These are phyloP conservation scores for Barnardius zonarius DNA, from an alignment of 2,113 vertebrate species.

Conservation along the genomic window DNA sequence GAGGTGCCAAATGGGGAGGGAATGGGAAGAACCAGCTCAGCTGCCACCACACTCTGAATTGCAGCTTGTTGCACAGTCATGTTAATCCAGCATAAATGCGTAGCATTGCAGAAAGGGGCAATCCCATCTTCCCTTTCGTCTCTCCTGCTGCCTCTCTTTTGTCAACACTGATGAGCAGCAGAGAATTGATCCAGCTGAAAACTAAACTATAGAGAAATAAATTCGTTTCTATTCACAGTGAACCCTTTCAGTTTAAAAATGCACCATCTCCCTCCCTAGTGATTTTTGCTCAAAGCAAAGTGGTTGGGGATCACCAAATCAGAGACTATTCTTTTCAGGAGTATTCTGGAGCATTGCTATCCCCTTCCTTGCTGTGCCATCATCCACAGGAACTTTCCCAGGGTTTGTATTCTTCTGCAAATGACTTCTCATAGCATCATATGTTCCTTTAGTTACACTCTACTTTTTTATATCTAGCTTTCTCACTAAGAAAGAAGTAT, in stretches of 20 bases:
- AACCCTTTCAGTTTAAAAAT: background rate
- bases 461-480: background rate
- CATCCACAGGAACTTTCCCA: background rate
- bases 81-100: background rate
- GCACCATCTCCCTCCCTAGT: background rate
- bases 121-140: background rate
- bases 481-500: background rate
- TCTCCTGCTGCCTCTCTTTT: conserved; percentile 5
- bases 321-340: background rate
- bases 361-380: background rate
- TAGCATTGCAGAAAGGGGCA: background rate
- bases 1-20: background rate
- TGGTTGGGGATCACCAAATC: background rate
- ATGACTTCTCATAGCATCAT: background rate
- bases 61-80: background rate
- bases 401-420: background rate
- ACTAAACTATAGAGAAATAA: conserved; percentile 10
- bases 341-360: background rate
- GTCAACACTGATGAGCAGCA: background rate
- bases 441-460: background rate
- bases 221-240: conserved; percentile 3
- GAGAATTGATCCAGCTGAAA: conserved; percentile 32
- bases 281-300: background rate
- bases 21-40: background rate
- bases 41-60: background rate